Percentiles rank a stretch among this genome's conserved stretches.
Evolutionary conservation across 2,113 vertebrate genomes (phyloP).

Genomic region (Urocolius indicus): DNA sequence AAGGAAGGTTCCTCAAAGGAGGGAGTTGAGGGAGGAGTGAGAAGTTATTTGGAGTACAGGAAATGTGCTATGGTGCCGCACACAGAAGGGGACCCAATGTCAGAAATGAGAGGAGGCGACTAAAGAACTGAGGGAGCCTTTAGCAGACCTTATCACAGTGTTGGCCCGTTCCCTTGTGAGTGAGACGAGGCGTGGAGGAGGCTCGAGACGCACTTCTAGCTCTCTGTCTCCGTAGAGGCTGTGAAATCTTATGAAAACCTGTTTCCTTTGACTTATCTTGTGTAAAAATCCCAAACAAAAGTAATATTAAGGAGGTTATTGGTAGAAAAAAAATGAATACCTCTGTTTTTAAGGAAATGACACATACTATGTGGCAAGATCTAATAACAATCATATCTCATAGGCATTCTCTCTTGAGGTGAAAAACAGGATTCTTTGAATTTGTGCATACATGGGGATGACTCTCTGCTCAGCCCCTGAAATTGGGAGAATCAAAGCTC

Average conservation of each 20-base stretch:
- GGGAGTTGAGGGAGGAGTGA: slow-evolving; percentile 51
- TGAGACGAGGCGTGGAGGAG: slow-evolving; percentile 55
- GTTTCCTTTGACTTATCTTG: not conserved
- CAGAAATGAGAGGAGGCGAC: slow-evolving; percentile 61
- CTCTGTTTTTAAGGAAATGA: not conserved
- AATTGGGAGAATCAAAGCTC: not conserved
- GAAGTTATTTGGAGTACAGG: slow-evolving; percentile 57
- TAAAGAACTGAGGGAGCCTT: slow-evolving; percentile 68
- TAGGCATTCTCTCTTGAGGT: not conserved
- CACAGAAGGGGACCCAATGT: slow-evolving; percentile 45
- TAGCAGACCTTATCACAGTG: slow-evolving; percentile 62
- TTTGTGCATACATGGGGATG: not conserved
- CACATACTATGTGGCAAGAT: fast-evolving
- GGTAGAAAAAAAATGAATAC: not conserved
- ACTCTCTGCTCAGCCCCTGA: not conserved
- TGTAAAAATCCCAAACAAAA: slow-evolving; percentile 24
- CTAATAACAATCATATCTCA: not conserved
- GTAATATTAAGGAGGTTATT: not conserved
- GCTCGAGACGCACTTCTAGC: slow-evolving; percentile 63
- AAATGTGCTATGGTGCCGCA: slow-evolving; percentile 29
- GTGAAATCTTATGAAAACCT: slow-evolving; percentile 50
- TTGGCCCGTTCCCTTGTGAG: slow-evolving; percentile 36
- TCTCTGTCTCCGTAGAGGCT: slow-evolving; percentile 39
- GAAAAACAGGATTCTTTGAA: not conserved
- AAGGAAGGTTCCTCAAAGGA: slow-evolving; percentile 11